Conservation (phyloP, 2,797 vertebrate species). For the Karalla daura region DNA sequence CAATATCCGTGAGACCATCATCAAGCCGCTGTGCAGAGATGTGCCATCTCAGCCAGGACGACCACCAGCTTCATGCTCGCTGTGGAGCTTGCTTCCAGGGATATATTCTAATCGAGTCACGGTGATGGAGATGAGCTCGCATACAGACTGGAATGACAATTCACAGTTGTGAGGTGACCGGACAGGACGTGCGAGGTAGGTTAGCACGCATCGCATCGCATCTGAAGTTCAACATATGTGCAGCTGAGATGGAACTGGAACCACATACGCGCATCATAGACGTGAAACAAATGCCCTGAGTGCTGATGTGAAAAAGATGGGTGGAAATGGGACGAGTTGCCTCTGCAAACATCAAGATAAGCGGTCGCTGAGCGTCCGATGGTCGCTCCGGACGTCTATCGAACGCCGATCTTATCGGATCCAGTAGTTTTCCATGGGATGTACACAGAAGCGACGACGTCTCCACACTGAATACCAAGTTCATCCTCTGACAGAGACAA, state of each 20-base stretch:
- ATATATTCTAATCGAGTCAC: not conserved
- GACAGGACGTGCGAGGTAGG: constrained; percentile 16
- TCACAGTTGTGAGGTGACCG: constrained; percentile 17
- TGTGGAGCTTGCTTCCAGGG: not conserved
- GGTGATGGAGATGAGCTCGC: not conserved
- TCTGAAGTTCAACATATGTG: not conserved
- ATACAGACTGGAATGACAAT: constrained; percentile 39
- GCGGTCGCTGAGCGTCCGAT: not conserved
- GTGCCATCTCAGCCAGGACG: not conserved
- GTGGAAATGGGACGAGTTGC: constrained; percentile 20
- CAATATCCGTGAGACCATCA: constrained; percentile 27
- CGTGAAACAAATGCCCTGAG: constrained; percentile 15
- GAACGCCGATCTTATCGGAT: not conserved
- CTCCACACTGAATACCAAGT: constrained; percentile 71
- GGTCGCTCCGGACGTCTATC: not conserved
- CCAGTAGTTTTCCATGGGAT: constrained; percentile 28
- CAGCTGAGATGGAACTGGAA: not conserved
- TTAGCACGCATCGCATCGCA: not conserved
- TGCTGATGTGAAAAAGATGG: constrained; percentile 18
- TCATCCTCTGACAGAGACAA: constrained; percentile 59
- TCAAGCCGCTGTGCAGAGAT: constrained; percentile 2
- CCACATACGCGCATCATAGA: constrained; percentile 4
- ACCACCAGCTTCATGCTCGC: not conserved
- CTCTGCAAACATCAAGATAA: constrained; percentile 6
- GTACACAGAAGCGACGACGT: constrained; percentile 23